Base-by-base conservation (phyloP, 2,888 invertebrate species). In the Petrophora chlorosata region DNA sequence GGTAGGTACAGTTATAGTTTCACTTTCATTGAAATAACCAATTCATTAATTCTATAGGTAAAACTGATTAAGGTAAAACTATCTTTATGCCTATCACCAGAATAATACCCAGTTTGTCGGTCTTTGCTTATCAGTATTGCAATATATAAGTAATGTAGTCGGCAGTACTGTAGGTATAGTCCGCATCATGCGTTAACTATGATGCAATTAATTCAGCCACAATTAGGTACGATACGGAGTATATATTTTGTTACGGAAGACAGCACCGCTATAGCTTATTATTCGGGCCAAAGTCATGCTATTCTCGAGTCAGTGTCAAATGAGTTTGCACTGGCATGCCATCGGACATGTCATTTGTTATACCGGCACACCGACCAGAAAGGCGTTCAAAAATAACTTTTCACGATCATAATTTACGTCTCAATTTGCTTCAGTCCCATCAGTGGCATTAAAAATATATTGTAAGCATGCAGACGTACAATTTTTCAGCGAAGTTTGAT, bases 271-370 rank as follows among this genome's bases (percentile, higher is more conserved):
- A 17, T 12, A 22, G 28, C 38, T 55, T 19, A 39, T 36, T 36
- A 33, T 51, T 55, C 36, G 28, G 34, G 22, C 59, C 53, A 29
- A 44, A 50, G 39, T 28, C 16, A 9, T 26, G 41, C 49, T 53
- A 51, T 54, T 51, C 47, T 49, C 33, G 41, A 39, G 26, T 33
- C 45, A 49, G 48, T 35, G 49, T 38, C 35, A 35, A 43, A 44
- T 53, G 35, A 53, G 46, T 51, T 56, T 42, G 43, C 59, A 44
- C 49, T 33, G 39, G 49, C 57, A 50, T 46, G 17, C 17, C 30
- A 41, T 42, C 33, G 43, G 68, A 70, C 68, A 69, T 73, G 67
- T 71, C 73, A 82, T 82, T 82, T 79, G 73, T 79, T 73, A 74
- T 56, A 50, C 63, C 60, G 68, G 73, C 73, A 72, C 72, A 54